Conservation (phyloP, 2,113 vertebrate genomes). For the Urocynchramus pylzowi region DNA sequence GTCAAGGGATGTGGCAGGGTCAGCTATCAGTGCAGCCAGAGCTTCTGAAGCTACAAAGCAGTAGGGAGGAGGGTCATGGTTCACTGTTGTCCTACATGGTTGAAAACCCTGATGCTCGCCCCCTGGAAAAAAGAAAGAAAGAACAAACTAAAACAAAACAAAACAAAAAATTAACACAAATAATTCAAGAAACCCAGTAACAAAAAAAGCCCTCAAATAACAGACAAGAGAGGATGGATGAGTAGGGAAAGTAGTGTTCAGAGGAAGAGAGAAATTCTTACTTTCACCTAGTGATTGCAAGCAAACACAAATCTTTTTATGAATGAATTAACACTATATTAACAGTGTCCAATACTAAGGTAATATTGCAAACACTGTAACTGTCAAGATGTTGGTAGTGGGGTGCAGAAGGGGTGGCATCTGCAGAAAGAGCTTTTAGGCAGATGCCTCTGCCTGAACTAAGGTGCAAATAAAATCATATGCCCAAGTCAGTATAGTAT, state of each 20-base stretch:
- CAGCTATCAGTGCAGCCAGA: accelerated
- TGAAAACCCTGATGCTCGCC: neutral
- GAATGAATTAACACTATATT: neutral
- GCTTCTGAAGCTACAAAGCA: neutral
- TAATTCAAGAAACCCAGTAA: neutral
- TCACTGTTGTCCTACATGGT: neutral
- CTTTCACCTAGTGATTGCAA: neutral
- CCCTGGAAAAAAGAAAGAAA: neutral
- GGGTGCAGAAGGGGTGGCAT: neutral
- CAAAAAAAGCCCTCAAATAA: neutral
- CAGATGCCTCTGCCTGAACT: neutral
- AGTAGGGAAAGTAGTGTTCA: neutral
- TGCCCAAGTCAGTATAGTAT: neutral
- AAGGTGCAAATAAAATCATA: neutral
- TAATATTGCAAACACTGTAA: neutral
- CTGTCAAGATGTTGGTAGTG: neutral
- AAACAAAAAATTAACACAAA: neutral
- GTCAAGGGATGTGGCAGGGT: accelerated
- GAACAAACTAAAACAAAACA: neutral
- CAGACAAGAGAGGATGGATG: neutral
- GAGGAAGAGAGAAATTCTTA: neutral
- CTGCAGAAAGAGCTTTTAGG: neutral
- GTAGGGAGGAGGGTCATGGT: accelerated
- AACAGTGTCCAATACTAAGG: neutral
- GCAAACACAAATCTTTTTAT: neutral